These are phyloP conservation scores for Crocodylus rhombifer DNA, from an alignment of 2,797 vertebrate species.

Conservation along the genomic window DNA sequence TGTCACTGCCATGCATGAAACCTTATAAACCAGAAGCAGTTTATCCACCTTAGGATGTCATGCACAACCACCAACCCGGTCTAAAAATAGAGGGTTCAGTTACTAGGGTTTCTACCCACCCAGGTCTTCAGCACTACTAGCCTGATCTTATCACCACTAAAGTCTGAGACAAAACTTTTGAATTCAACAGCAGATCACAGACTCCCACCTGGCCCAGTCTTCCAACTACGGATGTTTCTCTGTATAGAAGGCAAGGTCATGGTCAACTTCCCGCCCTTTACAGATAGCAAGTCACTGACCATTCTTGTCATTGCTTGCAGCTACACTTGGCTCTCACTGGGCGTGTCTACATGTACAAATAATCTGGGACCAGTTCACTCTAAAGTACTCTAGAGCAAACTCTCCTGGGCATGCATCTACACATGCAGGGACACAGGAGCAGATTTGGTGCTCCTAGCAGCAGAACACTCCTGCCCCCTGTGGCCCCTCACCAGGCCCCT, in stretches of 20 bases:
- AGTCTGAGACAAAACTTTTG: not conserved
- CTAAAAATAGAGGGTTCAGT: not conserved
- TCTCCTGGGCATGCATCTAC: no score
- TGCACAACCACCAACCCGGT: not conserved
- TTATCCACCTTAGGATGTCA: no score
- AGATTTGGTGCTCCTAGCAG: no score
- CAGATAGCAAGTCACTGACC: not conserved
- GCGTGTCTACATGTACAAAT: not conserved
- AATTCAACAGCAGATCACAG: not conserved
- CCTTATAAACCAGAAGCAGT: no score
- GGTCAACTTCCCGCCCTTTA: not conserved
- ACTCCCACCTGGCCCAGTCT: not conserved
- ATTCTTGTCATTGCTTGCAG: not conserved
- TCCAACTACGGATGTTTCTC: not conserved
- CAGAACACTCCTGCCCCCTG: no score
- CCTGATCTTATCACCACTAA: not conserved
- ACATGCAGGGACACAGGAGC: no score
- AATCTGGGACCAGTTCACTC: no score
- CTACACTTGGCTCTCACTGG: not conserved
- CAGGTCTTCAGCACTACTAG: not conserved
- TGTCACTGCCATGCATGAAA: no score
- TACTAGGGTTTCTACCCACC: not conserved
- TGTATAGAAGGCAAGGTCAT: not conserved
- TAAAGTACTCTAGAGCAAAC: no score
- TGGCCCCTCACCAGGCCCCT: no score